Evolutionary conservation across 1,140 invertebrate species (phyloP).

Genomic region (Ostrea edulis): DNA sequence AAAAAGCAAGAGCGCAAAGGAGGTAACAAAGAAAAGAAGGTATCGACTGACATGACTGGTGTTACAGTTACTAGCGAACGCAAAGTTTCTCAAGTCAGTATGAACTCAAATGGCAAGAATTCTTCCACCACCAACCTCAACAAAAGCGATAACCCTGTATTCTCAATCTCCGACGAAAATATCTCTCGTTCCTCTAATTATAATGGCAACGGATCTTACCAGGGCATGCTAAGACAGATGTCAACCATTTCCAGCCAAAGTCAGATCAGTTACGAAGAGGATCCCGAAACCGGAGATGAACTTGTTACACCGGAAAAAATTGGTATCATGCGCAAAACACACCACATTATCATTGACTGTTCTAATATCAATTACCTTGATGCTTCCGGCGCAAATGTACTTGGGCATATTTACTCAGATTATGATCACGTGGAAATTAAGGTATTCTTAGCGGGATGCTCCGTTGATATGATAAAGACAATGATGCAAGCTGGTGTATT

Average conservation of each 20-base stretch:
- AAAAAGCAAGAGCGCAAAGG: conserved; percentile 69
- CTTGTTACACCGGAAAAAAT: conserved; percentile 70
- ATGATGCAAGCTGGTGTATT: conserved; percentile 71
- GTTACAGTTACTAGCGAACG: conserved; percentile 44
- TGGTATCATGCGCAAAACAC: conserved; percentile 67
- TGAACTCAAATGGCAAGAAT: conserved; percentile 42
- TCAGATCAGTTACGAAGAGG: conserved; percentile 65
- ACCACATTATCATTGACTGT: conserved; percentile 79
- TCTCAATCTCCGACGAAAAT: conserved; percentile 57
- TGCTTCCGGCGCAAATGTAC: conserved; percentile 78
- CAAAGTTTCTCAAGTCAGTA: conserved; percentile 49
- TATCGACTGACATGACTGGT: conserved; percentile 30
- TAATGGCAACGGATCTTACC: neutral
- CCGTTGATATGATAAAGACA: conserved; percentile 64
- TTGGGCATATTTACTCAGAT: conserved; percentile 74
- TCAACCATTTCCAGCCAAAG: conserved; percentile 61
- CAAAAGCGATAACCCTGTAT: conserved; percentile 62
- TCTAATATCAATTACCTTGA: conserved; percentile 79
- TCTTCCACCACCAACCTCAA: conserved; percentile 48
- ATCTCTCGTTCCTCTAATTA: conserved; percentile 43
- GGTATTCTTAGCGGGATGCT: conserved; percentile 71
- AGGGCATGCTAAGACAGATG: conserved; percentile 38
- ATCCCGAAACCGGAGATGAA: conserved; percentile 72
- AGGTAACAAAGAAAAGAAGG: conserved; percentile 50
- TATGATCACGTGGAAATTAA: conserved; percentile 73